A percentile compares a stretch with the other conserved stretches of the same genome.
Evolutionary conservation across 2,113 vertebrate genomes (phyloP).

Genomic region (Ictalurus punctatus): DNA sequence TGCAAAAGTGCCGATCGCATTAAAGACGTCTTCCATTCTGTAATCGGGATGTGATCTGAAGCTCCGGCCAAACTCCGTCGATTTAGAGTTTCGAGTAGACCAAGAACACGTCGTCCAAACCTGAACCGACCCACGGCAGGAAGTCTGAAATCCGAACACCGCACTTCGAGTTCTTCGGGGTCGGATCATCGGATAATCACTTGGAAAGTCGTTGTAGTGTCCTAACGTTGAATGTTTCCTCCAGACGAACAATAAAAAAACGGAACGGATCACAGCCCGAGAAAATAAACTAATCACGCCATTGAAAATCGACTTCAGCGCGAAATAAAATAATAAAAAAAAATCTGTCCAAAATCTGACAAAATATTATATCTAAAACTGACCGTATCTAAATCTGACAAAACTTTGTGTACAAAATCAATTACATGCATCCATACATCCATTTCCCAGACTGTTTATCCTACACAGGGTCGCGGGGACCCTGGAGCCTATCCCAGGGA

Average conservation of each 20-base stretch:
- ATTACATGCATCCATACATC: too few relatives aligned
- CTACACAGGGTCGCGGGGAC: too few relatives aligned
- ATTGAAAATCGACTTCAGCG: too few relatives aligned
- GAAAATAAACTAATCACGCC: neutral
- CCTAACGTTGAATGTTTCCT: too few relatives aligned
- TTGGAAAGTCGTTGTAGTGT: too few relatives aligned
- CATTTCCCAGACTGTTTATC: too few relatives aligned
- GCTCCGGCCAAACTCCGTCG: slow-evolving; percentile 29
- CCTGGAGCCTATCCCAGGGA: too few relatives aligned
- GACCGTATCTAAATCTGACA: too few relatives aligned
- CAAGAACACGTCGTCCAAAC: neutral
- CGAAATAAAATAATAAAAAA: neutral
- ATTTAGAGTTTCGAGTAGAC: neutral
- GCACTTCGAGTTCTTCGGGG: too few relatives aligned
- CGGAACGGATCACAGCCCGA: neutral
- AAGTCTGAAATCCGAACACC: neutral
- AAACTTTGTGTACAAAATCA: too few relatives aligned
- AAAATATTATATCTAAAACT: neutral
- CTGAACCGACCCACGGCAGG: neutral
- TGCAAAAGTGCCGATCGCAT: slow-evolving; percentile 41
- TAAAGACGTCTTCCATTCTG: slow-evolving; percentile 26
- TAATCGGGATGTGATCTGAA: slow-evolving; percentile 43
- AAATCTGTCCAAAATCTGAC: neutral
- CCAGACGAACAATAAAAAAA: too few relatives aligned
- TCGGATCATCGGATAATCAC: too few relatives aligned